Conservation (phyloP, 1,140 invertebrate genomes). For the Uloborus diversus region DNA sequence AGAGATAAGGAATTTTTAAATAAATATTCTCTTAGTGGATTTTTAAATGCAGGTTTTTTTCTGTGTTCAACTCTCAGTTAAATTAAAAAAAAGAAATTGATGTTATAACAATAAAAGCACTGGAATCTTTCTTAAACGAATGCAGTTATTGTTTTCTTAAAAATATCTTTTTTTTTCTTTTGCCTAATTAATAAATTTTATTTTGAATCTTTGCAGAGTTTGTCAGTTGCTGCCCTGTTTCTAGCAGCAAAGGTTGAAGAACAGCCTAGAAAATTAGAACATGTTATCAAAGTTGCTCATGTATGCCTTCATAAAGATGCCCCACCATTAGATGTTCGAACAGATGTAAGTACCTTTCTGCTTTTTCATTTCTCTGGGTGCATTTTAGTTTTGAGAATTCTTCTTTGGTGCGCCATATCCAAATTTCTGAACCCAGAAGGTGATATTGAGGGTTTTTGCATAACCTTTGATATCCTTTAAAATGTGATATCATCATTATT, state of each 20-base stretch:
- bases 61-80: background rate
- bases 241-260: conserved; percentile 97
- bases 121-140: background rate
- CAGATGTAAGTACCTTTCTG: conserved; percentile 71
- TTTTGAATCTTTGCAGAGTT: conserved; percentile 25
- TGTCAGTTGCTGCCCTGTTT: conserved; percentile 76
- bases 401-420: no score
- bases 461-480: no score
- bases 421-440: no score
- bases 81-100: background rate
- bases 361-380: no score
- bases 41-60: background rate
- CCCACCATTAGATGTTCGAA: conserved; percentile 73
- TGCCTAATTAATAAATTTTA: conserved; percentile 58
- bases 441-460: no score
- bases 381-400: no score
- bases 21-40: background rate
- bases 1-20: no score
- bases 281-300: conserved; percentile 91
- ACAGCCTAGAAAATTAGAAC: conserved; percentile 93
- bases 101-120: background rate
- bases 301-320: conserved; percentile 75
- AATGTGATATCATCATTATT: no score
- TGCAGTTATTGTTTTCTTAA: background rate
- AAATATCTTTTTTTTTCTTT: background rate